Percentiles rank a stretch among this genome's conserved stretches.
Evolutionary conservation across 2,888 invertebrate species (phyloP).

Genomic region (Bellardia pandia): DNA sequence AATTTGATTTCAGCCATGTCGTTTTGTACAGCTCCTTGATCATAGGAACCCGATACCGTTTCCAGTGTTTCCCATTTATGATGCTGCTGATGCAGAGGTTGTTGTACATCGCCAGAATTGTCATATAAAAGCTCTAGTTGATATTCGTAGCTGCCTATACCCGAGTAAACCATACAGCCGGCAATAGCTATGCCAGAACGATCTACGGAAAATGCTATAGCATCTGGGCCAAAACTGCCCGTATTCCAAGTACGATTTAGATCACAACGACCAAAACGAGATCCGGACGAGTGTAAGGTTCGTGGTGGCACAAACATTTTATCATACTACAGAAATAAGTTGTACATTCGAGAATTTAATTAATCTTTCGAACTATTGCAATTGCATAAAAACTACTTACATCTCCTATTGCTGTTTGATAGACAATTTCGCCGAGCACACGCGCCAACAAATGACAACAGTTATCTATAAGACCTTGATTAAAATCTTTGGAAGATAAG

Average conservation of each 20-base stretch:
- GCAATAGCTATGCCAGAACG: conserved; percentile 94
- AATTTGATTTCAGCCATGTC: conserved; percentile 96
- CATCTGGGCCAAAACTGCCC: conserved; percentile 98
- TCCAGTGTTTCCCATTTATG: conserved; percentile 96
- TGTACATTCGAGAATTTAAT: neutral
- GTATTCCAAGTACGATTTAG: conserved; percentile 97
- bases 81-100: conserved; percentile 83
- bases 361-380: neutral
- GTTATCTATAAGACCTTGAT: conserved; percentile 86
- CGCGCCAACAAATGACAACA: conserved; percentile 92
- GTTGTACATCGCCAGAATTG: conserved; percentile 85
- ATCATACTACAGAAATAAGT: conserved; percentile 79
- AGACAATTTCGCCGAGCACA: conserved; percentile 94
- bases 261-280: conserved; percentile 95
- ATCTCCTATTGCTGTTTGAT: conserved; percentile 91
- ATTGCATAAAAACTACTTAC: conserved; percentile 83
- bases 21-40: conserved; percentile 93
- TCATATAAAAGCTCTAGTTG: conserved; percentile 95
- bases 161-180: conserved; percentile 95
- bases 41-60: conserved; percentile 92
- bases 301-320: conserved; percentile 86
- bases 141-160: conserved; percentile 94
- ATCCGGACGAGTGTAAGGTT: conserved; percentile 93
- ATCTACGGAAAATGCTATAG: conserved; percentile 97
- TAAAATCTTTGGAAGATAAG: conserved; percentile 81